Evolutionary conservation across 2,888 invertebrate genomes (phyloP).

Genomic region (Lydus trimaculatus): DNA sequence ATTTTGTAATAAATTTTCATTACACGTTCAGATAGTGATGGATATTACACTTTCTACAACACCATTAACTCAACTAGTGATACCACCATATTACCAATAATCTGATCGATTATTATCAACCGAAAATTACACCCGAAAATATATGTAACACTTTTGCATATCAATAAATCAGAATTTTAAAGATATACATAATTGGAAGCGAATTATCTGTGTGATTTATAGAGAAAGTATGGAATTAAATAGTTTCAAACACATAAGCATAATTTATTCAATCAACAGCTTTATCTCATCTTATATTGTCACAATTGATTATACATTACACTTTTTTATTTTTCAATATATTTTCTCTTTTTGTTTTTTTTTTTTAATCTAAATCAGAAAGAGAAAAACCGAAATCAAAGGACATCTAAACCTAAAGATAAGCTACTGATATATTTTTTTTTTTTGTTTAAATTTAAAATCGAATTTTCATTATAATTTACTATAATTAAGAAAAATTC

Average conservation of each 20-base stretch:
- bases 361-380: background rate
- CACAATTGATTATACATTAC: constrained; percentile 56
- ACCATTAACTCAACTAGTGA: background rate
- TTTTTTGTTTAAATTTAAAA: constrained; percentile 6
- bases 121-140: constrained; percentile 7
- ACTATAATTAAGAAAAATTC: background rate
- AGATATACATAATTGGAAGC: background rate
- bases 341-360: background rate
- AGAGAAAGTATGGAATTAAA: constrained; percentile 18
- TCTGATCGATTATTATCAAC: constrained; percentile 6
- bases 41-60: constrained; percentile 6
- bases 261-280: constrained; percentile 55
- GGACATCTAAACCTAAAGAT: constrained; percentile 35
- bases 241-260: constrained; percentile 49
- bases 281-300: constrained; percentile 55
- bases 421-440: constrained; percentile 34
- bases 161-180: background rate
- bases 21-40: constrained; percentile 10
- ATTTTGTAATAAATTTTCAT: constrained; percentile 28
- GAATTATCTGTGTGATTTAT: background rate
- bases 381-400: constrained; percentile 28
- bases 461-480: background rate
- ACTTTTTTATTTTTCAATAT: constrained; percentile 20
- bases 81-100: background rate
- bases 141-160: background rate